These are phyloP conservation scores for Rhinichthys osculus DNA, from an alignment of 2,797 vertebrate genomes.

Conservation along the genomic window DNA sequence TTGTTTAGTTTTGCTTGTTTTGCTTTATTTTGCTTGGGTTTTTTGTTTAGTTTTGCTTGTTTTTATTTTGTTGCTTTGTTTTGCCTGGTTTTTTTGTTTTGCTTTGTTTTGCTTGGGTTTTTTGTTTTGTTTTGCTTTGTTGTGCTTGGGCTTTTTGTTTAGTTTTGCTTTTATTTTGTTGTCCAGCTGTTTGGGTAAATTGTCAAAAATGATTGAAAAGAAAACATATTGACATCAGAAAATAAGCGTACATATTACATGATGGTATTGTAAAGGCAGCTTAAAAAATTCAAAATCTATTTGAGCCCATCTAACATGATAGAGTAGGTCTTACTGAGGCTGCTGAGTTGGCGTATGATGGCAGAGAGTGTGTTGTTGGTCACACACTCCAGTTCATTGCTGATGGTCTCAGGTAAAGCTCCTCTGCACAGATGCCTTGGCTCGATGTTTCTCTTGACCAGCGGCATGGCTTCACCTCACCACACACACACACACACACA, in stretches of 20 bases:
- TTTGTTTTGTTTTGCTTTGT: no score
- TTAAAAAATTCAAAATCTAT: neutral
- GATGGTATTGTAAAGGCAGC: neutral
- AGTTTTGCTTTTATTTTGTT: no score
- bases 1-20: no score
- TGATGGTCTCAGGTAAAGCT: conserved; percentile 84
- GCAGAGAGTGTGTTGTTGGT: conserved; percentile 91
- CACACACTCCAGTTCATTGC: conserved; percentile 91
- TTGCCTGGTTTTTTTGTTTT: no score
- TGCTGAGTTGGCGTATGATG: conserved; percentile 92
- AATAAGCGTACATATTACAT: neutral
- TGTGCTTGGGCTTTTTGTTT: no score
- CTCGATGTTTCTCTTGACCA: conserved; percentile 89
- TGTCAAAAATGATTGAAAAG: neutral
- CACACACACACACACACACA: conserved; percentile 39
- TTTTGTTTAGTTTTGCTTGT: no score
- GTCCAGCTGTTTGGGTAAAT: no score
- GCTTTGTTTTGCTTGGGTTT: no score
- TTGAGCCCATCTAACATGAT: neutral
- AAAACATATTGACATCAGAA: neutral
- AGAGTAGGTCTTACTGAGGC: conserved; percentile 83
- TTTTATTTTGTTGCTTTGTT: no score
- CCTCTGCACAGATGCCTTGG: conserved; percentile 86
- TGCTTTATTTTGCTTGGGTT: no score
- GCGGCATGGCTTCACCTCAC: conserved; percentile 79